Percentiles rank a stretch among this genome's conserved stretches.
Conservation (phyloP, 92 coral and sea anemone species). For the Hydrozoanthus gracilis region DNA sequence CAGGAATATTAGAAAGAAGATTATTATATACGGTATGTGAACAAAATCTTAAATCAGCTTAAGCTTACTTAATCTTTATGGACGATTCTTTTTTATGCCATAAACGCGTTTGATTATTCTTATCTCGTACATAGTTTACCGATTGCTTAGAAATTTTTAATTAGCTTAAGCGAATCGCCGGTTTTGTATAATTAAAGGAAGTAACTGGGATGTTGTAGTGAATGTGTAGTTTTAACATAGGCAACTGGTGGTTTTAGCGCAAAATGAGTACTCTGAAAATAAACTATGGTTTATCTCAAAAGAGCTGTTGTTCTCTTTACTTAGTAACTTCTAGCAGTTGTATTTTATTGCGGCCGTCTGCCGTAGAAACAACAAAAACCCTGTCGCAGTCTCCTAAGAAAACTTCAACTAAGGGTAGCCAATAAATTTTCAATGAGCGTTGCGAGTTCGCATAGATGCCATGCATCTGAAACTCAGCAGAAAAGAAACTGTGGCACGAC, state of each 20-base stretch:
- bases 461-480: constrained; percentile 2
- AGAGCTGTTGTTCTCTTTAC: background rate
- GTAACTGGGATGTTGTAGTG: background rate
- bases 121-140: background rate
- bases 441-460: no score
- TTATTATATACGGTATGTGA: background rate
- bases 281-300: background rate
- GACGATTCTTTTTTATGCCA: background rate
- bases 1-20: background rate
- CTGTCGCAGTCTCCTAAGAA: background rate
- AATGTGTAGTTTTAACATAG: background rate
- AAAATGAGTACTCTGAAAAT: background rate
- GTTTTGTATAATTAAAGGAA: no score
- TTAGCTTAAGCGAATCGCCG: background rate
- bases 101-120: constrained; percentile 13
- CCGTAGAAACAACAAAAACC: background rate
- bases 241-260: background rate
- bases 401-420: background rate
- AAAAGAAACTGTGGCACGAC: constrained; percentile 31
- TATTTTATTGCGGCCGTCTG: background rate
- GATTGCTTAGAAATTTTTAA: background rate
- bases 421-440: no score
- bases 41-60: background rate
- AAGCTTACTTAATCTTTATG: background rate
- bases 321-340: constrained; percentile 1